Evolutionary conservation across 2,888 invertebrate species (phyloP).

Genomic region (Leptarthrus brevirostris): DNA sequence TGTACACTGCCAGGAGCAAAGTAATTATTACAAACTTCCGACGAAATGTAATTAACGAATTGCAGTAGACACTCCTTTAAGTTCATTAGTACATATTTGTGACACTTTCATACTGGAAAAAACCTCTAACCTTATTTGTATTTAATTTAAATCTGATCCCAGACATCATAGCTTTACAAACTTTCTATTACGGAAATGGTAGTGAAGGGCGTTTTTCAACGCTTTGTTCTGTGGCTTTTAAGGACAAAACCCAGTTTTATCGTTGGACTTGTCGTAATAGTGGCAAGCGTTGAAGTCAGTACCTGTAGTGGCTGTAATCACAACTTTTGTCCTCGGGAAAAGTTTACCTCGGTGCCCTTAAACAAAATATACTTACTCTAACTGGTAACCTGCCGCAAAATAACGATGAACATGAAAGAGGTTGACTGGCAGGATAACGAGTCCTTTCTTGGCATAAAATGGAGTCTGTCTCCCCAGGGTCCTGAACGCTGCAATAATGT

Average conservation of each 20-base stretch:
- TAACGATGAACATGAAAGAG: neutral
- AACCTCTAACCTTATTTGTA: constrained; percentile 21
- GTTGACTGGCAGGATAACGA: constrained; percentile 7
- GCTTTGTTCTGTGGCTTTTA: constrained; percentile 19
- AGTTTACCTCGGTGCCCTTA: neutral
- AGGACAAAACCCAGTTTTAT: constrained; percentile 7
- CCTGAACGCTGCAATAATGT: constrained; percentile 11
- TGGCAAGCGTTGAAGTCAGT: neutral
- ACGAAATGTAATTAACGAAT: constrained; percentile 14
- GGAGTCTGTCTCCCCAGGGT: neutral
- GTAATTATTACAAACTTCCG: constrained; percentile 32
- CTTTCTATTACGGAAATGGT: neutral
- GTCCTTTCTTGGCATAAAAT: constrained; percentile 6
- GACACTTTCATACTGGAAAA: neutral
- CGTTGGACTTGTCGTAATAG: neutral
- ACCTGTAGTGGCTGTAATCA: constrained; percentile 21
- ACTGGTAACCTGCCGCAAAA: neutral
- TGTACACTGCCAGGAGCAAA: neutral
- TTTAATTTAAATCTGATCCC: constrained; percentile 20
- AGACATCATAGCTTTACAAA: neutral
- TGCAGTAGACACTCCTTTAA: neutral
- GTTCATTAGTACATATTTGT: neutral
- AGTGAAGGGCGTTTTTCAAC: constrained; percentile 10
- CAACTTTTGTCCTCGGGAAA: constrained; percentile 13
- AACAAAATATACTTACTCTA: constrained; percentile 24